These are phyloP conservation scores for Dipus sagitta DNA, from an alignment of 2,797 vertebrate species.

Conservation along the genomic window DNA sequence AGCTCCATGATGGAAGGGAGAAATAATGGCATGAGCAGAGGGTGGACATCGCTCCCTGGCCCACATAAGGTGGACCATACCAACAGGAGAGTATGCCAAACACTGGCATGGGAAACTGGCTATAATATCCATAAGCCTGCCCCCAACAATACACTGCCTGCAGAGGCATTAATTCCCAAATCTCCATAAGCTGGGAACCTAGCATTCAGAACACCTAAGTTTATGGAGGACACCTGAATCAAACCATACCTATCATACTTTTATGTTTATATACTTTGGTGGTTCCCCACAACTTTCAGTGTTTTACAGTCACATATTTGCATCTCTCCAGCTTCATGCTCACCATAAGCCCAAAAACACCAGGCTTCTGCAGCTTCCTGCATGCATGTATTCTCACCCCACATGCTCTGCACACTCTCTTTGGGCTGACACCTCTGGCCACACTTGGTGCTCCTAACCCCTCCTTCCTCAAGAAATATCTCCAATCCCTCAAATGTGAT, in stretches of 20 bases:
- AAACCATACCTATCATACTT: not conserved
- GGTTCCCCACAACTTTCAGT: not conserved
- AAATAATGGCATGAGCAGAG: too few relatives aligned
- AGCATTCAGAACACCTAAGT: too few relatives aligned
- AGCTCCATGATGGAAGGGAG: too few relatives aligned
- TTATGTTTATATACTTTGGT: not conserved
- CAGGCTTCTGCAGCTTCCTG: not conserved
- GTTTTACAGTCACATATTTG: not conserved
- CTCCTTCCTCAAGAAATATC: constrained; percentile 1
- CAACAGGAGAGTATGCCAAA: too few relatives aligned
- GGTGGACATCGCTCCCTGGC: too few relatives aligned
- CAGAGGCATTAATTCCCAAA: too few relatives aligned
- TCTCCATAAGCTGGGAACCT: too few relatives aligned
- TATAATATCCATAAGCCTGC: too few relatives aligned
- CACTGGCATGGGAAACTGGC: too few relatives aligned
- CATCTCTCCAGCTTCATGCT: not conserved
- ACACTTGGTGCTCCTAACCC: not conserved
- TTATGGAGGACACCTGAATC: too few relatives aligned
- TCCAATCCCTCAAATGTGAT: not conserved
- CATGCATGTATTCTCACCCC: not conserved
- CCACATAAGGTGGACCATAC: too few relatives aligned
- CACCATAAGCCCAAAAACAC: not conserved
- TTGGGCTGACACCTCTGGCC: not conserved
- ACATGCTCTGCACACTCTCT: not conserved
- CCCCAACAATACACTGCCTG: too few relatives aligned